Base-by-base conservation (phyloP, 2,888 invertebrate species). In the Ophion ellenae region DNA sequence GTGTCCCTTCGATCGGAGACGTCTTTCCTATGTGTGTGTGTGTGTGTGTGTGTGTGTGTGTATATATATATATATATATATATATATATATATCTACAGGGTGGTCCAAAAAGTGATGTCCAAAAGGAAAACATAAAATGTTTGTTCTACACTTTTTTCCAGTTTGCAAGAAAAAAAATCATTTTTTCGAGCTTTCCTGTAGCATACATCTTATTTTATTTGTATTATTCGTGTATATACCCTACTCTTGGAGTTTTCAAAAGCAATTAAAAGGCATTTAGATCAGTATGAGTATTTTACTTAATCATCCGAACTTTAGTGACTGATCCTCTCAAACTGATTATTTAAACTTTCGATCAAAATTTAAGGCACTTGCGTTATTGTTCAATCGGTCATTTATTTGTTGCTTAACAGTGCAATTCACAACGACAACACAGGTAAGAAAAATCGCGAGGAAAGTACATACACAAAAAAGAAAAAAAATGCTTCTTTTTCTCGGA, bases 1-100 rank as follows among this genome's bases (percentile, higher is more conserved):
- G 36, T 90, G 90, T 91, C 91, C 92, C 92, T 84, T 84, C 89
- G 88, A 87, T 78, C 82, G 32, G 74, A 78, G 66, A 47, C 57
- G 53, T 69, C 74, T 36, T 67, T 67, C 59, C 17, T 17, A 3
- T n/a, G n/a, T n/a, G n/a, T n/a, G n/a, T n/a, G n/a, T n/a, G n/a
- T n/a, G n/a, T n/a, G n/a, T n/a, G n/a, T n/a, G n/a, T n/a, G n/a
- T n/a, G n/a, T n/a, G n/a, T n/a, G n/a, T n/a, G n/a, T n/a, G n/a
- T n/a, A n/a, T n/a, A n/a, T n/a, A n/a, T 17, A 53, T 5, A 53
- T 5, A 14, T 20, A 57, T 10, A 32, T 17, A 24, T 24, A 32
- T n/a, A 17, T 17, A 24, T 0, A n/a, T 6, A 40, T 40, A 40
- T 40, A 40, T 7, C 9, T 7, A 53, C 17, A 53, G 53, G 17